Evolutionary conservation across 2,113 vertebrate species (phyloP).

Genomic region (Platycercus adscitus): DNA sequence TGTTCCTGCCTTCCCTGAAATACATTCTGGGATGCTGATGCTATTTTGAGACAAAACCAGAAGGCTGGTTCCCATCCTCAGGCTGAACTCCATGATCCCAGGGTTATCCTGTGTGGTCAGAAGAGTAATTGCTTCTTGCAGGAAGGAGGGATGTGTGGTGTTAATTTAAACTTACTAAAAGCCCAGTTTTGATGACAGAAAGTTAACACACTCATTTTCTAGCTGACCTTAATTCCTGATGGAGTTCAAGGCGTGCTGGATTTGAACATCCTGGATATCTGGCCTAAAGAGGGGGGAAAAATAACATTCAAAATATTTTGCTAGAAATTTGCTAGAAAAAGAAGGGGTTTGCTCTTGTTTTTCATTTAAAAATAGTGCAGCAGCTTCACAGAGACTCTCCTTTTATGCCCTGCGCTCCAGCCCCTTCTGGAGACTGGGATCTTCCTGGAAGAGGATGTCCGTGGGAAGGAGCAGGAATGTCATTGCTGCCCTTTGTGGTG

Average conservation of each 20-base stretch:
- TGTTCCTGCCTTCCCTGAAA: not conserved
- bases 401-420: not conserved
- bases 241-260: not conserved
- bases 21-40: not conserved
- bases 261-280: not conserved
- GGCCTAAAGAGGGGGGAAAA: not conserved
- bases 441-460: not conserved
- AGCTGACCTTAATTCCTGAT: not conserved
- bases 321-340: not conserved
- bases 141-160: not conserved
- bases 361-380: not conserved
- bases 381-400: not conserved
- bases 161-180: not conserved
- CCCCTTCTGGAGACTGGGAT: not conserved
- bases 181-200: not conserved
- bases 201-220: not conserved
- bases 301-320: not conserved
- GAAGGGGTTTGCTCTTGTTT: not conserved
- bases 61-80: not conserved
- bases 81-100: not conserved
- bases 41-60: slow-evolving; percentile 40
- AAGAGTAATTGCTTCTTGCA: not conserved
- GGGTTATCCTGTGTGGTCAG: not conserved
- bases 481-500: not conserved
- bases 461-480: not conserved